Evolutionary conservation across 37 sponge, comb jelly and placozoan species (phyloP).

Genomic region (Lycopodina hypogea): DNA sequence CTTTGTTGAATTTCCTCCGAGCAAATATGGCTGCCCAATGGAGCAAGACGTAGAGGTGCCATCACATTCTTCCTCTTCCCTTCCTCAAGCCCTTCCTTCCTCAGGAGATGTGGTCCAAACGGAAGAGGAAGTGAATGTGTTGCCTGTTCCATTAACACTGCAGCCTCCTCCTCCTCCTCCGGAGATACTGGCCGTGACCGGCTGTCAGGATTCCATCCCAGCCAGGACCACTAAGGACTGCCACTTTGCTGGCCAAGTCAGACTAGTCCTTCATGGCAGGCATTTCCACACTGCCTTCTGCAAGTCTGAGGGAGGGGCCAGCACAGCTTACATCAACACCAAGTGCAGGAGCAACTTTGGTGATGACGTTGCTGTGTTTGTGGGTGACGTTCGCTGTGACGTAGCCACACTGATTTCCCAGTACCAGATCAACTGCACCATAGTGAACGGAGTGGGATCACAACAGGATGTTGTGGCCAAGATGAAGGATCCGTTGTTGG

Average conservation of each 20-base stretch:
- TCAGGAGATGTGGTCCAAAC: too few relatives aligned
- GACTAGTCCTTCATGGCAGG: slow-evolving; percentile 39
- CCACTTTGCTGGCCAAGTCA: slow-evolving; percentile 17
- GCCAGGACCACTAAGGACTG: slow-evolving; percentile 37
- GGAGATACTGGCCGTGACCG: slow-evolving; percentile 43
- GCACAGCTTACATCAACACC: background rate
- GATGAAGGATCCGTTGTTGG: background rate
- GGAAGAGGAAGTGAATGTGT: too few relatives aligned
- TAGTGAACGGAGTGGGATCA: slow-evolving; percentile 28
- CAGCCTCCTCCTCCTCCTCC: background rate
- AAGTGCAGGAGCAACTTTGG: slow-evolving; percentile 27
- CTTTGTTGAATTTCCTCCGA: slow-evolving; percentile 50
- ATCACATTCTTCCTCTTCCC: background rate
- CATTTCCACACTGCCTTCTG: slow-evolving; percentile 30
- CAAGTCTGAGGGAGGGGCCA: too few relatives aligned
- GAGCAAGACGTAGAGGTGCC: background rate
- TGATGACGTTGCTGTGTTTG: background rate
- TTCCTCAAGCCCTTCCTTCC: too few relatives aligned
- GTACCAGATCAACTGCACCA: slow-evolving; percentile 40
- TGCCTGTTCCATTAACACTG: too few relatives aligned
- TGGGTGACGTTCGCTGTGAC: slow-evolving; percentile 29
- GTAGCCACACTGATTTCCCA: slow-evolving; percentile 6
- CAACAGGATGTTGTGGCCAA: slow-evolving; percentile 25
- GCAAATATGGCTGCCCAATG: slow-evolving; percentile 47
- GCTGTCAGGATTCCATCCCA: slow-evolving; percentile 47